Base-by-base conservation (phyloP, 2,797 vertebrate genomes). In the Syndactyla subalaris region DNA sequence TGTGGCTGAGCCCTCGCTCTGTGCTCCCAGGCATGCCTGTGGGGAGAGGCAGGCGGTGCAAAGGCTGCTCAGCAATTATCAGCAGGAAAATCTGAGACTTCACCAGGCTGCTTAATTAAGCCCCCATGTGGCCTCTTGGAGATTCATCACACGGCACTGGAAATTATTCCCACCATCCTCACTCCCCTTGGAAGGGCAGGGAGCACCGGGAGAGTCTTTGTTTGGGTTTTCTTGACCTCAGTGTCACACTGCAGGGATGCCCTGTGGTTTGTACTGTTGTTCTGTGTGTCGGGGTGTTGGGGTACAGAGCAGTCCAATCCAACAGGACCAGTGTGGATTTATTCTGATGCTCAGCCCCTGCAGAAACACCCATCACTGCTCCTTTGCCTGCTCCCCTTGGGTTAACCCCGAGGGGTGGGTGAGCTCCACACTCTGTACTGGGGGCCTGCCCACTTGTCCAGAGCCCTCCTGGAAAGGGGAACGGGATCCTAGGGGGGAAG, bases 61-160 rank as follows among this genome's bases (percentile, higher is more conserved):
- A 76, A 85, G 92, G 82, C 90, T 88, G 95, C 91, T 89, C 87
- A 36, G 89, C 94, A 95, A 92, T 95, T 93, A 94, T 36, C 91
- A 86, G 86, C 49, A 91, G 92, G 92, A 88, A 92, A 84, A 96
- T 93, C 49, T 54, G 88, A 96, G 94, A 88, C 93, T 96, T 85
- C 91, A 86, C 91, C 93, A 95, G 80, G 92, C 96, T 96, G 94
- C 95, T 96, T 96, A 96, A 96, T 96, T 96, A 96, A 96, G 95
- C 95, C 96, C 96, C 96, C 96, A 92, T 96, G 96, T 93, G 95
- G 96, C 95, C 95, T 96, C 91, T 93, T n/a, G 91, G 77, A 94
- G 96, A 94, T 92, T 84, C 93, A 93, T 96, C 96, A 73, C 91
- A 48, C 43, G 3, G 80, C 58, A 0, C 77, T 75, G 88, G 48